These are phyloP conservation scores for Orchestia grillus DNA, from an alignment of 1,140 invertebrate genomes.

Conservation along the genomic window DNA sequence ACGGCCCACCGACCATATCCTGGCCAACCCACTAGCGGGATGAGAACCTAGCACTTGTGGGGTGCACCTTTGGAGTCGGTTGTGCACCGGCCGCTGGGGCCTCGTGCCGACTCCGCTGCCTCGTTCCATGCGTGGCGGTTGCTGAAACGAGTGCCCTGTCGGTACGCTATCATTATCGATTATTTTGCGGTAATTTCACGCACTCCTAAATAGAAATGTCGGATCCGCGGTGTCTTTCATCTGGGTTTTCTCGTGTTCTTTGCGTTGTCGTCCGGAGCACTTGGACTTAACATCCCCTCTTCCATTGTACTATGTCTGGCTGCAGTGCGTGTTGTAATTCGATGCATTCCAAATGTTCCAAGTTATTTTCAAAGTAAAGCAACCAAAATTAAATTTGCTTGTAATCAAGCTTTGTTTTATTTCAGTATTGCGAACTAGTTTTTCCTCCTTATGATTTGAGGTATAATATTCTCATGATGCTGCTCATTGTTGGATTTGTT, in stretches of 20 bases:
- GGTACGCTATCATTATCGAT: background rate
- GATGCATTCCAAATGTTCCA: background rate
- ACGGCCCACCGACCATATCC: background rate
- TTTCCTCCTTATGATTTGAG: background rate
- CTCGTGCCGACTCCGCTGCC: background rate
- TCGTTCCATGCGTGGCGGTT: background rate
- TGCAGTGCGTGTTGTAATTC: background rate
- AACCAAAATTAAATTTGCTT: background rate
- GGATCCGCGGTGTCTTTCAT: background rate
- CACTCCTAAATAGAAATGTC: background rate
- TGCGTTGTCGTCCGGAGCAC: background rate
- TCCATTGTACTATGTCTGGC: background rate
- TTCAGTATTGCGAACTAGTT: background rate
- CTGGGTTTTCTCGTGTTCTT: background rate
- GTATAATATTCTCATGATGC: background rate
- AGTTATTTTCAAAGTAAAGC: background rate
- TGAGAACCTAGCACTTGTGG: background rate
- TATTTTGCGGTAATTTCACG: slow-evolving; percentile 1
- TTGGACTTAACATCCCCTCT: background rate
- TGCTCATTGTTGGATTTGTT: background rate
- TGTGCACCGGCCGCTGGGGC: background rate
- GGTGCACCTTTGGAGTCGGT: background rate
- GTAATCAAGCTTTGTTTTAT: background rate
- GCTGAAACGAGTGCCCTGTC: background rate
- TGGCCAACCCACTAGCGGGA: background rate